Evolutionary conservation across 2,113 vertebrate species (phyloP).

Genomic region (Dasyurus viverrinus): DNA sequence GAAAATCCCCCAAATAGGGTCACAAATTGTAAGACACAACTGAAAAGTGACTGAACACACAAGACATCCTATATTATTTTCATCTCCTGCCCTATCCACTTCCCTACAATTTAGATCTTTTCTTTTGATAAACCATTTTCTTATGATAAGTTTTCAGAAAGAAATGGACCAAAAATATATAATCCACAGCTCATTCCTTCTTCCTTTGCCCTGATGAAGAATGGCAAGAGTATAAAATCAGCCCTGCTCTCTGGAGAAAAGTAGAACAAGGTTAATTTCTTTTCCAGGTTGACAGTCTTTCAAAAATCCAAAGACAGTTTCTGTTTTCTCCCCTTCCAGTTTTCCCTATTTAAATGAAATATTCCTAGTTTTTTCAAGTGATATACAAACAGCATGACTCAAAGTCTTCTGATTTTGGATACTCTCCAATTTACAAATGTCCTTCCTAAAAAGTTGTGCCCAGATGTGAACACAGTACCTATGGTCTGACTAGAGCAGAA

Average conservation of each 20-base stretch:
- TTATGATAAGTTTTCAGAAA: not conserved
- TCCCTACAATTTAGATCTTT: not conserved
- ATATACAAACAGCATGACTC: not conserved
- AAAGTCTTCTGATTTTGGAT: not conserved
- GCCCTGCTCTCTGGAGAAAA: not conserved
- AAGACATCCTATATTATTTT: not conserved
- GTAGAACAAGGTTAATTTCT: not conserved
- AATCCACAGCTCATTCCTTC: not conserved
- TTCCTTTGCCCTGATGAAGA: not conserved
- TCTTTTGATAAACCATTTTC: not conserved
- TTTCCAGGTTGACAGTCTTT: not conserved
- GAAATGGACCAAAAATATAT: not conserved
- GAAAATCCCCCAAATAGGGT: too few relatives aligned
- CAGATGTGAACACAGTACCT: not conserved
- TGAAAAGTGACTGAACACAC: not conserved
- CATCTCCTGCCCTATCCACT: not conserved
- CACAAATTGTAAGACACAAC: too few relatives aligned
- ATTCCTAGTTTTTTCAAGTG: not conserved
- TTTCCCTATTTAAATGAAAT: not conserved
- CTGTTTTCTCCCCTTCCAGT: not conserved
- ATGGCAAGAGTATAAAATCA: not conserved
- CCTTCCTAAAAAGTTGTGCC: not conserved
- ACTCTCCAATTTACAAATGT: not conserved
- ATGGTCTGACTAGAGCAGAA: not conserved
- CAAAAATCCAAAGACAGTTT: not conserved